Base-by-base conservation (phyloP, 1,140 invertebrate species). In the Phocides pigmalion region DNA sequence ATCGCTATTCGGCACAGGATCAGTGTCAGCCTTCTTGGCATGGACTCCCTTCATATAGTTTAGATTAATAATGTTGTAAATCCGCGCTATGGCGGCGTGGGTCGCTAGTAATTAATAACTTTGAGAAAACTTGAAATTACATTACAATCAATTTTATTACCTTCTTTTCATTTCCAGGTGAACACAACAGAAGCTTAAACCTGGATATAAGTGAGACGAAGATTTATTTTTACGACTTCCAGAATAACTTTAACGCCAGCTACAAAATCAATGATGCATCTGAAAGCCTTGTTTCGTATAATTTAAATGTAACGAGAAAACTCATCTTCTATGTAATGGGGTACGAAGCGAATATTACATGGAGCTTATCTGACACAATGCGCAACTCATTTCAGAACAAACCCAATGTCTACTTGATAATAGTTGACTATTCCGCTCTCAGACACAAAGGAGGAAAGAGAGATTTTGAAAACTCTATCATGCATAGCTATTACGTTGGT, bases 341-440 rank as follows among this genome's bases (percentile, higher is more conserved):
- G 11, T 89, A 84, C 66, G 88, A 89, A 37, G 85, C 84, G 0
- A 80, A 85, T 32, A 83, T 89, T 25, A 70, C 54, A 32, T 77
- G 75, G 49, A 84, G 80, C 32, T 82, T 79, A 0, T 72, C 84
- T 35, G 81, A 87, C 47, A 61, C 78, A 0, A 74, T 89, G 19
- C 59, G 84, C 12, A 72, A 82, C 16, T 77, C 84, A 0, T 89
- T 89, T 25, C 79, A 76, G 53, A 69, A 82, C 28, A 58, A 84
- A 15, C 76, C 75, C 0, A 80, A 88, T 12, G 74, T 73, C 12
- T 89, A 88, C 25, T 64, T 89, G 0, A 83, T 87, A 4, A 86
- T 89, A n/a, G 47, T 88, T 2, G 85, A 89, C 58, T 84, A 89
- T 75, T 89, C 84, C 71, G 0, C 87, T 87, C 35, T 87, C 84